phyloP scores from a whole-genome alignment of 2,888 invertebrate genomes.

The Cephus pygmeus region DNA sequence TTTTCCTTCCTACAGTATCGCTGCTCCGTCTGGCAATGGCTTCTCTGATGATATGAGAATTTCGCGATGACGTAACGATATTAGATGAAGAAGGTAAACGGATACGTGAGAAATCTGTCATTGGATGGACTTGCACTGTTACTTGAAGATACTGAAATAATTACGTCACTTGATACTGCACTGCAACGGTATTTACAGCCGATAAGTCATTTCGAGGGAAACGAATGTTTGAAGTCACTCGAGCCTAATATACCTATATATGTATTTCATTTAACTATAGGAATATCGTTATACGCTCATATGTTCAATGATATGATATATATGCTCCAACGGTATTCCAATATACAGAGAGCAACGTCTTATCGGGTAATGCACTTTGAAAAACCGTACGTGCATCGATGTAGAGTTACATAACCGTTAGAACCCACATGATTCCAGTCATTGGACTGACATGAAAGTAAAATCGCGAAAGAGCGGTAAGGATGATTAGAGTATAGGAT shows the following conservation, averaged over 20 bases:
- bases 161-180: not conserved
- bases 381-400: not conserved
- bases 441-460: not conserved
- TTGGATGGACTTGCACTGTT: not conserved
- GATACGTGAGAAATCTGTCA: not conserved
- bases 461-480: not conserved
- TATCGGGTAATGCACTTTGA: not conserved
- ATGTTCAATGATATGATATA: not conserved
- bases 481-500: not conserved
- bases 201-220: not conserved
- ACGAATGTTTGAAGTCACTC: not conserved
- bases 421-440: not conserved
- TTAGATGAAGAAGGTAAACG: conserved; percentile 8
- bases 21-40: conserved; percentile 12
- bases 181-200: not conserved
- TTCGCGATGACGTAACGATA: conserved; percentile 29
- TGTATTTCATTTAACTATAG: not conserved
- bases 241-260: not conserved
- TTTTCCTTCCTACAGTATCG: conserved; percentile 17
- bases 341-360: not conserved
- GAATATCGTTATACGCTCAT: no score
- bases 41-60: conserved; percentile 42
- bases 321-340: not conserved
- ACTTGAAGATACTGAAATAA: not conserved
- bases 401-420: not conserved